phyloP scores from a whole-genome alignment of 2,113 vertebrate species.

The Pteropus alecto region DNA sequence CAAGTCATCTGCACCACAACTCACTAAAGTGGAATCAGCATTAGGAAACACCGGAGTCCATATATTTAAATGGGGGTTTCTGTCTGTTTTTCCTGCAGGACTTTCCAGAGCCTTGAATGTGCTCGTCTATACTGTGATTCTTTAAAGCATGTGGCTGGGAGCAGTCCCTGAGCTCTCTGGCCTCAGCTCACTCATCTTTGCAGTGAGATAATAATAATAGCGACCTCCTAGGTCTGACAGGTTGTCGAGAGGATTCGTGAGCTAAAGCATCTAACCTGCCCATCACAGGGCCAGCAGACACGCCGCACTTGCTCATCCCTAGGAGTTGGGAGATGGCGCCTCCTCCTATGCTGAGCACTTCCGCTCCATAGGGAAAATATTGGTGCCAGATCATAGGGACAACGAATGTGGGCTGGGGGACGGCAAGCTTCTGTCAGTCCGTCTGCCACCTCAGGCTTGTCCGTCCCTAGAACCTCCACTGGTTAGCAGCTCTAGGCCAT shows the following conservation, averaged over 20 bases:
- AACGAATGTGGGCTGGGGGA: not conserved
- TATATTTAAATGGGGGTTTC: not conserved
- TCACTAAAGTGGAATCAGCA: not conserved
- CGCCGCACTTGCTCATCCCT: fast-evolving
- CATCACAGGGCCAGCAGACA: not conserved
- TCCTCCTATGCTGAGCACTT: not conserved
- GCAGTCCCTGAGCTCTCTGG: not conserved
- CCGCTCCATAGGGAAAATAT: fast-evolving
- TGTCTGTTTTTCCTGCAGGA: not conserved
- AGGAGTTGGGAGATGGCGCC: not conserved
- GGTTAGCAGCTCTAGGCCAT: not conserved
- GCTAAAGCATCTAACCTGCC: not conserved
- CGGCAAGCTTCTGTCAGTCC: not conserved
- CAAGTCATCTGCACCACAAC: too few relatives aligned
- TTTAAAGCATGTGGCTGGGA: not conserved
- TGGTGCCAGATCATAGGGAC: not conserved
- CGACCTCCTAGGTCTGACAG: not conserved
- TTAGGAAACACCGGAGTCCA: not conserved
- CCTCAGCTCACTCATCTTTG: not conserved
- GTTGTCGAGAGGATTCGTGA: not conserved
- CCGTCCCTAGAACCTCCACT: fast-evolving
- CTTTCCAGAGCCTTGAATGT: not conserved
- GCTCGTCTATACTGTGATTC: too few relatives aligned
- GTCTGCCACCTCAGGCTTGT: not conserved
- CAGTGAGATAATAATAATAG: not conserved